Base-by-base conservation (phyloP, 2,113 vertebrate genomes). In the Larimichthys crocea region DNA sequence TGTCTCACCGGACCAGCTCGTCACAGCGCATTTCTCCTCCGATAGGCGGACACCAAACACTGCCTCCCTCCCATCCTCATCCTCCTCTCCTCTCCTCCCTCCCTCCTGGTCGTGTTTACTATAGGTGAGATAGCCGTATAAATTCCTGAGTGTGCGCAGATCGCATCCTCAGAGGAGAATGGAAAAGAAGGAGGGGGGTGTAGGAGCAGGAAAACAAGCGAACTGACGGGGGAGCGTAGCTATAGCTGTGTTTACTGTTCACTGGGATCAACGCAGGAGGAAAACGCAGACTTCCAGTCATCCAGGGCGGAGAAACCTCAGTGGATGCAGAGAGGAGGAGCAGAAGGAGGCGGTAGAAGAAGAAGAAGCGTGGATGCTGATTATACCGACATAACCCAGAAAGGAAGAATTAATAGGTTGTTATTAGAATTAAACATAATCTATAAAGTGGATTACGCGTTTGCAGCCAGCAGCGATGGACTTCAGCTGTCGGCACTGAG, bases 81-180 rank as follows among this genome's bases (percentile, higher is more conserved):
- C 66, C 56, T 53, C 64, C 62, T 50, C 74, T 64, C 22, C 26
- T 35, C 73, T 42, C 73, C 67, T 50, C 11, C n/a, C 52, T 48
- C 71, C 70, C 50, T 50, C 42, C 68, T 66, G 11, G 44, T 79
- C 69, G 85, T 94, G 90, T 92, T 92, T 93, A 92, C 87, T 89
- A 86, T 88, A 91, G 80, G 90, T 93, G 89, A 92, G 89, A 62
- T 19, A 61, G 81, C 57, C 82, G 80, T 93, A 92, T 93, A 92
- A 84, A 94, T 85, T 68, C 86, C 64, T 46, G 85, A 69, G 90
- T 87, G 90, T 91, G 90, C 87, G 88, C 87, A 91, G 57, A 87
- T 70, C 75, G 72, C 84, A 56, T 77, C 86, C 75, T 91, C 80
- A 86, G 59, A 86, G 80, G 83, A 78, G 64, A 84, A 71, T 71